Conservation (phyloP, 2,113 vertebrate species). For the Mirounga angustirostris region DNA sequence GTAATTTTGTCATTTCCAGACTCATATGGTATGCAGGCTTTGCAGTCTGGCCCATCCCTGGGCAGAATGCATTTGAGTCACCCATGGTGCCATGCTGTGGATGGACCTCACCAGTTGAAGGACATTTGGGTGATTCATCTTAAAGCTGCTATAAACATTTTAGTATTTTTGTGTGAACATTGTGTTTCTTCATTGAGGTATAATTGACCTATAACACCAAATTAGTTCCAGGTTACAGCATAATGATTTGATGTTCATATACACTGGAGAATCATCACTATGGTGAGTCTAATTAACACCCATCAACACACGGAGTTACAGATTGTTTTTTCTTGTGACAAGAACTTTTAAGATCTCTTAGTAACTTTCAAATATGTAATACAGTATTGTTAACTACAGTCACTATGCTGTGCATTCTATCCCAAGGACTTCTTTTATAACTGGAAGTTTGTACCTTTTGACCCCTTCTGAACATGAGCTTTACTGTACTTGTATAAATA, state of each 20-base stretch:
- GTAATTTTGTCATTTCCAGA: not conserved
- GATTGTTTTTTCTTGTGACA: not conserved
- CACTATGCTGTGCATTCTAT: not conserved
- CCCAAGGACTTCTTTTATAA: not conserved
- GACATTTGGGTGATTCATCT: not conserved
- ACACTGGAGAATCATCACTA: not conserved
- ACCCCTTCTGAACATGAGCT: not conserved
- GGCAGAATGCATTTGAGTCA: not conserved
- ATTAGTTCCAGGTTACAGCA: not conserved
- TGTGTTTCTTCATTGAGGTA: not conserved
- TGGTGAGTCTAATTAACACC: not conserved
- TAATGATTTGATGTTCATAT: not conserved
- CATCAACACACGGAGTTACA: not conserved
- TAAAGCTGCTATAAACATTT: not conserved
- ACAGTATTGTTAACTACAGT: not conserved
- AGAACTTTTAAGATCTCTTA: not conserved
- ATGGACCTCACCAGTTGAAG: not conserved
- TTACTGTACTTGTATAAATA: not conserved
- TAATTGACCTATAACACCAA: not conserved
- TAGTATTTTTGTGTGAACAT: not conserved
- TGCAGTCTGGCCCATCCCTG: not conserved
- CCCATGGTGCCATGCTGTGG: not conserved
- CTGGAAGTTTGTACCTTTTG: not conserved
- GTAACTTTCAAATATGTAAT: not conserved
- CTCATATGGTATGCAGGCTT: not conserved